Evolutionary conservation across 2,113 vertebrate genomes (phyloP).

Genomic region (Otis tarda): DNA sequence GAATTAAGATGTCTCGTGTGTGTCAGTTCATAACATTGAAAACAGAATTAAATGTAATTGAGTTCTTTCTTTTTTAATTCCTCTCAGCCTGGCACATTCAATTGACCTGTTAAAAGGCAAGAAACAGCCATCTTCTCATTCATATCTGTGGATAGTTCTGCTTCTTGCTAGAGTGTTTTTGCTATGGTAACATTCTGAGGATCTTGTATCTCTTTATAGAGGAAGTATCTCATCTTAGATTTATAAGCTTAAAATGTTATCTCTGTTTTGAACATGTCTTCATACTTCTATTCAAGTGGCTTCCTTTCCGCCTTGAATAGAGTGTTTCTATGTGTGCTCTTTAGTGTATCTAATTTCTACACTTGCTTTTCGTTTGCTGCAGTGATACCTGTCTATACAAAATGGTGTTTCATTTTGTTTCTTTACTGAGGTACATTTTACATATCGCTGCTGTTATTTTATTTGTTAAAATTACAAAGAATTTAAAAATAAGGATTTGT

Average conservation of each 20-base stretch:
- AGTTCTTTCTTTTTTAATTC: slow-evolving; percentile 7
- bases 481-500: not conserved
- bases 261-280: not conserved
- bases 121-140: not conserved
- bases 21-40: not conserved
- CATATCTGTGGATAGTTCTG: not conserved
- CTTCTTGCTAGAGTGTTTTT: not conserved
- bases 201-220: not conserved
- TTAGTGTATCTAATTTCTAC: not conserved
- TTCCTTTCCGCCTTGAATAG: not conserved
- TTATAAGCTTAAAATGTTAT: not conserved
- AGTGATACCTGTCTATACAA: not conserved
- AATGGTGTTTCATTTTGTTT: not conserved
- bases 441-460: not conserved
- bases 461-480: not conserved
- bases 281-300: not conserved
- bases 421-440: not conserved
- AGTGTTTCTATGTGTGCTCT: not conserved
- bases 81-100: slow-evolving; percentile 17
- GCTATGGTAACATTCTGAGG: not conserved
- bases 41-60: not conserved
- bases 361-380: slow-evolving; percentile 3
- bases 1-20: not conserved
- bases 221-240: not conserved
- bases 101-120: slow-evolving; percentile 13